Conservation (phyloP, 2,888 invertebrate species). For the Zygogramma bicolorata region DNA sequence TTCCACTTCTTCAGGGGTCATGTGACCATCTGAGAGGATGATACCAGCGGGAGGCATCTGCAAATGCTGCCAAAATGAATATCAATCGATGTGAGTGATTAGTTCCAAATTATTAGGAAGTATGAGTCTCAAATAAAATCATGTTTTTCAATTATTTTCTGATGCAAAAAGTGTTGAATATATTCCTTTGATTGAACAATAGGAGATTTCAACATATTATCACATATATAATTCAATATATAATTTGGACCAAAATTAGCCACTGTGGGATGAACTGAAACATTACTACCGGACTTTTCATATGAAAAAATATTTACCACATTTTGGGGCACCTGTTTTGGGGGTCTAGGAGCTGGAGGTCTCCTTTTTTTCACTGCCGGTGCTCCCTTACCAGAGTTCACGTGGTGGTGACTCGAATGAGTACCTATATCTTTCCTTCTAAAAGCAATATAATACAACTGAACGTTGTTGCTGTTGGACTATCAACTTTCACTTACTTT, state of each 20-base stretch:
- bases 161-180: too few species aligned
- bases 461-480: not conserved
- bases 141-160: too few species aligned
- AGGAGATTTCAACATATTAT: too few species aligned
- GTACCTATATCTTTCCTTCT: constrained; percentile 59
- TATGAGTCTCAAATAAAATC: too few species aligned
- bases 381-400: constrained; percentile 65
- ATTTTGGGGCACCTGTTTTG: constrained; percentile 62
- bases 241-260: too few species aligned
- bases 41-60: constrained; percentile 70
- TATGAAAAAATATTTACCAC: constrained; percentile 43
- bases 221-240: not conserved
- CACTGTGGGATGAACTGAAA: too few species aligned
- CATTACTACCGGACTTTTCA: too few species aligned
- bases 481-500: constrained; percentile 60
- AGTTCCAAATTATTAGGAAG: too few species aligned
- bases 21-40: constrained; percentile 81
- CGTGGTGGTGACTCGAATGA: constrained; percentile 51
- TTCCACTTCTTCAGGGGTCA: constrained; percentile 93
- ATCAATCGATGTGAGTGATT: not conserved
- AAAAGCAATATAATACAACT: not conserved
- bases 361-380: constrained; percentile 69
- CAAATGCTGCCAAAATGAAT: constrained; percentile 53
- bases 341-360: constrained; percentile 64
- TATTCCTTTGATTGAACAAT: too few species aligned